Conservation (phyloP, 2,888 invertebrate species). For the Molorchus minor region DNA sequence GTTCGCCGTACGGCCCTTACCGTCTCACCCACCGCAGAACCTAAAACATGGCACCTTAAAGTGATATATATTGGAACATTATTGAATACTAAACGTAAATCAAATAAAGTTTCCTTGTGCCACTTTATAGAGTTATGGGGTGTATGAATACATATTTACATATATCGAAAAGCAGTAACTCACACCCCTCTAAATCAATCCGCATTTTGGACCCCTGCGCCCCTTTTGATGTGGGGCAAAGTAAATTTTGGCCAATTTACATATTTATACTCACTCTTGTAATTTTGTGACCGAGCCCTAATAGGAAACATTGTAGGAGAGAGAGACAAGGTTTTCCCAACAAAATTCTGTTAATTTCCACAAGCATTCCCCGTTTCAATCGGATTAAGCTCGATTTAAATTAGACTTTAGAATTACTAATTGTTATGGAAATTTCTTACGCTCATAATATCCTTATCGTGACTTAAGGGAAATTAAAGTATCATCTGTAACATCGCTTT, state of each 20-base stretch:
- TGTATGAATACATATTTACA: conserved; percentile 35
- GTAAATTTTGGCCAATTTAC: conserved; percentile 53
- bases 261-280: conserved; percentile 45
- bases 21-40: neutral
- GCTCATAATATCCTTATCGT: conserved; percentile 23
- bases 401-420: conserved; percentile 48
- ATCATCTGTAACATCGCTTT: conserved; percentile 25
- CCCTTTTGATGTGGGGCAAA: conserved; percentile 51
- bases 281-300: conserved; percentile 37
- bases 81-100: conserved; percentile 38
- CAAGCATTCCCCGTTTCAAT: conserved; percentile 49
- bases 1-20: conserved; percentile 7
- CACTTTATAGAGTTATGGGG: conserved; percentile 21
- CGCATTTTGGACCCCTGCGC: conserved; percentile 38
- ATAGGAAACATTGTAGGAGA: conserved; percentile 5
- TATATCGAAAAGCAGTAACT: conserved; percentile 36
- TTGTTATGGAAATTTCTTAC: conserved; percentile 48
- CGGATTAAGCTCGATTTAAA: conserved; percentile 49
- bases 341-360: conserved; percentile 49
- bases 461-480: conserved; percentile 29
- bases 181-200: conserved; percentile 50
- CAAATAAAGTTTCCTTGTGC: conserved; percentile 38
- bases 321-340: conserved; percentile 35
- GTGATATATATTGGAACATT: conserved; percentile 38
- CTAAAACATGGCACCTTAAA: neutral